These are phyloP conservation scores for Panthera tigris DNA, from an alignment of 2,113 vertebrate genomes.

Conservation along the genomic window DNA sequence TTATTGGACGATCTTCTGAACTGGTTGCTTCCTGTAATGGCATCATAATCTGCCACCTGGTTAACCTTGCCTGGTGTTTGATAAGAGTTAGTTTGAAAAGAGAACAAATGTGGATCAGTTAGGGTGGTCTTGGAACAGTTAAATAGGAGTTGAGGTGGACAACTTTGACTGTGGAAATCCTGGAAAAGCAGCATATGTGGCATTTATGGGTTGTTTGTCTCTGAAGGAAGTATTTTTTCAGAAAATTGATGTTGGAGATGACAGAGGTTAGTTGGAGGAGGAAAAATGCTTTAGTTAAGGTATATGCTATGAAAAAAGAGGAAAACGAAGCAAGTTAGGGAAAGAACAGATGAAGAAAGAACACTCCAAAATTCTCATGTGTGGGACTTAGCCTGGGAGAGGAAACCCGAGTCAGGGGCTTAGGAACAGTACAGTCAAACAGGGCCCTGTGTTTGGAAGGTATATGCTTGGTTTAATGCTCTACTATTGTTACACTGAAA, in stretches of 20 bases:
- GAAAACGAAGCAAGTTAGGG: too few relatives aligned
- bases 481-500: not conserved
- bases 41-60: not conserved
- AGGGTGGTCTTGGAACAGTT: not conserved
- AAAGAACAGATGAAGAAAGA: too few relatives aligned
- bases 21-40: not conserved
- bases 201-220: not conserved
- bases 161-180: not conserved
- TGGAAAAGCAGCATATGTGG: not conserved
- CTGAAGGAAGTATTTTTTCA: not conserved
- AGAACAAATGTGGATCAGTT: not conserved
- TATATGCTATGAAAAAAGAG: too few relatives aligned
- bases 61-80: not conserved
- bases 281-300: not conserved
- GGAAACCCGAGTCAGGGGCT: not conserved
- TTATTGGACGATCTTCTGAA: not conserved
- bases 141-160: not conserved
- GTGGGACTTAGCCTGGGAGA: not conserved
- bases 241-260: not conserved
- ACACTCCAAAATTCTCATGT: not conserved
- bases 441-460: too few relatives aligned
- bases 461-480: not conserved
- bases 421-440: not conserved
- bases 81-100: not conserved
- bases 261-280: not conserved